Evolutionary conservation across 1,140 invertebrate species (phyloP).

Genomic region (Triops longicaudatus): DNA sequence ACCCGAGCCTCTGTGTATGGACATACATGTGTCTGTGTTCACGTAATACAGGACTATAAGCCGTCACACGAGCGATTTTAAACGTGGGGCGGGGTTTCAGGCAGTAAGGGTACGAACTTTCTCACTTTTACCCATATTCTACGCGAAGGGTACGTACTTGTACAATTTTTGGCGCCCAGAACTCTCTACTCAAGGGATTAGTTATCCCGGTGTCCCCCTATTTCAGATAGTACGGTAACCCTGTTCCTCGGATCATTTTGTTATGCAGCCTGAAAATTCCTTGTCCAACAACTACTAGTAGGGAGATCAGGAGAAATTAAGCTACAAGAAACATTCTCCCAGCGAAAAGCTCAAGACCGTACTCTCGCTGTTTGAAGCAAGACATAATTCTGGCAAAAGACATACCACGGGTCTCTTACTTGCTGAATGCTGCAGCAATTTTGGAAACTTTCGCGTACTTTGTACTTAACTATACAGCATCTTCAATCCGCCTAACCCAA

Average conservation of each 20-base stretch:
- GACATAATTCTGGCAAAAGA: background rate
- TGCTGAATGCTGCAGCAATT: conserved; percentile 12
- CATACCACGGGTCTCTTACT: background rate
- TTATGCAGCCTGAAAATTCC: background rate
- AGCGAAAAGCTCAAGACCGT: background rate
- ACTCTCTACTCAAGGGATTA: too few species aligned
- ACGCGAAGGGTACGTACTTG: too few species aligned
- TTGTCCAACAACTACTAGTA: background rate
- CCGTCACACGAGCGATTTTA: background rate
- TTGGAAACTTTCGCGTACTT: conserved; percentile 10
- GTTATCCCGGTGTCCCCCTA: too few species aligned
- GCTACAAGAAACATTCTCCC: background rate
- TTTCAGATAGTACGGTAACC: too few species aligned
- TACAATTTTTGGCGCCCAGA: too few species aligned
- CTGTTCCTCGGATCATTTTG: too few species aligned
- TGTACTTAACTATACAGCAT: conserved; percentile 11
- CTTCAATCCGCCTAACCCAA: conserved; percentile 14
- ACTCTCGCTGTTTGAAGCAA: background rate
- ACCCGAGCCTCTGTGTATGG: background rate
- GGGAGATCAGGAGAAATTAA: background rate
- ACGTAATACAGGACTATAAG: background rate
- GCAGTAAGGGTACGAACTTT: too few species aligned
- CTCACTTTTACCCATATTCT: too few species aligned
- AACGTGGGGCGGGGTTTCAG: background rate
- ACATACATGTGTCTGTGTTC: background rate